Conservation (phyloP, 2,888 invertebrate species). For the Anthophora plumipes region DNA sequence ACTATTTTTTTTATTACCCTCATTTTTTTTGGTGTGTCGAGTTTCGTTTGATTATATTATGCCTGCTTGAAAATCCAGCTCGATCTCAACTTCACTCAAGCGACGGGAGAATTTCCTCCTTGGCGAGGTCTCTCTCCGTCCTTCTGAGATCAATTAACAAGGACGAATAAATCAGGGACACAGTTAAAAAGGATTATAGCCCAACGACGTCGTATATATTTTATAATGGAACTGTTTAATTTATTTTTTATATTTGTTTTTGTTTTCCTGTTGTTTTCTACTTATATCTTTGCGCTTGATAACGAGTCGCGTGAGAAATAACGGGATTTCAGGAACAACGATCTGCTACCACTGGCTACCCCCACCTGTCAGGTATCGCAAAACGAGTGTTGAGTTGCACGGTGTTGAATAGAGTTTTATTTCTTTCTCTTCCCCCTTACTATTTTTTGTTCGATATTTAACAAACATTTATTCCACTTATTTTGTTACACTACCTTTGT, state of each 20-base stretch:
- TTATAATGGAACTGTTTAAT: background rate
- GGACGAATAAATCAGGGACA: constrained; percentile 24
- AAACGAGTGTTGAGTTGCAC: constrained; percentile 78
- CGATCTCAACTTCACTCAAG: constrained; percentile 22
- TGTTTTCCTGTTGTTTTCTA: background rate
- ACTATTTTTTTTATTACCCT: constrained; percentile 11
- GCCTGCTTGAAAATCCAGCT: constrained; percentile 60
- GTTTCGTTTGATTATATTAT: constrained; percentile 59
- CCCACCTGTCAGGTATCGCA: constrained; percentile 75
- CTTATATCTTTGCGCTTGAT: constrained; percentile 10
- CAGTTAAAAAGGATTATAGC: constrained; percentile 3
- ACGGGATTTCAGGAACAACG: constrained; percentile 65
- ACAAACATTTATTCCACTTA: constrained; percentile 15
- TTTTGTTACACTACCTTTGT: constrained; percentile 1
- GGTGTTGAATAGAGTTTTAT: constrained; percentile 74
- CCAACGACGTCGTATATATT: background rate
- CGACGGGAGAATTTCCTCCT: background rate
- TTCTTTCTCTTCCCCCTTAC: constrained; percentile 45
- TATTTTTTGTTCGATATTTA: constrained; percentile 46
- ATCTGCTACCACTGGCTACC: constrained; percentile 76
- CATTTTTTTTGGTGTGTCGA: constrained; percentile 60
- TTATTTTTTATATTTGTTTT: background rate
- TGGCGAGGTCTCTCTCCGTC: constrained; percentile 20
- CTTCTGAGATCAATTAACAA: constrained; percentile 26
- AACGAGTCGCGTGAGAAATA: constrained; percentile 38